Base-by-base conservation (phyloP, 2,888 invertebrate species). In the Meghimatium bilineatum region DNA sequence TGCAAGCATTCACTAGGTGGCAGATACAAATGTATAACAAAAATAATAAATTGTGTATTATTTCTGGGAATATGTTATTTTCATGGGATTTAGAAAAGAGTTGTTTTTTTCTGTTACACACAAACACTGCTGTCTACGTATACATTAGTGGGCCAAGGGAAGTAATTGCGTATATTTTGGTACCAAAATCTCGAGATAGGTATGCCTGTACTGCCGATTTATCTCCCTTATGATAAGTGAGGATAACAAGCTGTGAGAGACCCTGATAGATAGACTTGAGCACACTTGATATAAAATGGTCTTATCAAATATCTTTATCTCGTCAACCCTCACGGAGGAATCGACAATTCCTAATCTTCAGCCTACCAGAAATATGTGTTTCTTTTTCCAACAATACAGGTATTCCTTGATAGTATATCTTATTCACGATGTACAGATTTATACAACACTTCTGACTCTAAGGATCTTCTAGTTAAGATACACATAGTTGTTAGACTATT, bases 171-270 rank as follows among this genome's bases (percentile, higher is more conserved):
- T 80, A 56, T 34, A 71, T 6, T 71, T 69, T 36, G 71, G 80
- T 69, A 71, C 69, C 34, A 56, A 1, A 72, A 80, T 34, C 14
- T 67, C 49, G 36, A 60, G 69, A 71, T 80, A 80, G 80, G 80
- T 80, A 71, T 71, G 69, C 69, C 36, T 34, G 71, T 71, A 52
- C 20, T n/a, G 34, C 20, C n/a, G 38, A 71, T n/a, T 71, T 56
- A 80, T 80, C 69, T 80, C 71, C 80, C 80, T 52, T 49, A 1
- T 6, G 80, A 71, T 80, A 80, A 80, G n/a, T 26, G 44, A 20
- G 80, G 80, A 80, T 80, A 80, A 71, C 67, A 71, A 52, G 29
- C 52, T 36, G 71, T n/a, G 80, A 71, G 80, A 80, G 80, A 36
- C 29, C 26, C 26, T 17, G 52, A 80, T 71, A 71, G 69, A 36